Evolutionary conservation across 2,888 invertebrate genomes (phyloP).

Genomic region (Plagiodera versicolora): DNA sequence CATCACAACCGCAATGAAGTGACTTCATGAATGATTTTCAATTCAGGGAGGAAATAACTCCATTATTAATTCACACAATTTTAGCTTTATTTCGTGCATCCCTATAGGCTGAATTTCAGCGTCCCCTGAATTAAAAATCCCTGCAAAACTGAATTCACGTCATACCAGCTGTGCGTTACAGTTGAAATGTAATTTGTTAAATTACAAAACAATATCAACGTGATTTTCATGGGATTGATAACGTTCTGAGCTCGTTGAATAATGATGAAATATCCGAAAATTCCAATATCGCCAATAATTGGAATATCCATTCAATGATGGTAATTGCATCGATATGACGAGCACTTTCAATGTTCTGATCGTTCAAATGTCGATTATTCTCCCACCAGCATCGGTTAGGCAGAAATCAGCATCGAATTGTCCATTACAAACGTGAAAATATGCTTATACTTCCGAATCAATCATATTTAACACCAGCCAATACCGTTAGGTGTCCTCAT

Average conservation of each 20-base stretch:
- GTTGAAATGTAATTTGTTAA: constrained; percentile 6
- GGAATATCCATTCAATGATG: too few species aligned
- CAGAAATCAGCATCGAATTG: too few species aligned
- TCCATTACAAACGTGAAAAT: too few species aligned
- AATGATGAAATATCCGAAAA: background rate
- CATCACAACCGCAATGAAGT: background rate
- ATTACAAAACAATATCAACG: background rate
- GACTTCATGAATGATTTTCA: background rate
- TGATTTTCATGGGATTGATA: constrained; percentile 1
- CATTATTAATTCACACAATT: background rate
- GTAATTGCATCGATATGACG: too few species aligned
- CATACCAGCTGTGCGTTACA: background rate
- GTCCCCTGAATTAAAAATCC: constrained; percentile 2
- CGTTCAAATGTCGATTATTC: too few species aligned
- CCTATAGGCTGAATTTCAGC: background rate
- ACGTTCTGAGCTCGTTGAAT: background rate
- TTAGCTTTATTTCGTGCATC: background rate
- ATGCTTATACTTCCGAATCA: too few species aligned
- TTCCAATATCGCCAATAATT: background rate
- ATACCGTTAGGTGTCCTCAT: too few species aligned
- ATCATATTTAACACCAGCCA: too few species aligned
- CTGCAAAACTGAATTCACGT: background rate
- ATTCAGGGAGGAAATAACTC: background rate
- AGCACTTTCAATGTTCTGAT: too few species aligned
- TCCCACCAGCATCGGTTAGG: too few species aligned